Percentiles rank a stretch among this genome's conserved stretches.
Conservation (phyloP, 2,113 vertebrate species). For the Megaleporinus macrocephalus region DNA sequence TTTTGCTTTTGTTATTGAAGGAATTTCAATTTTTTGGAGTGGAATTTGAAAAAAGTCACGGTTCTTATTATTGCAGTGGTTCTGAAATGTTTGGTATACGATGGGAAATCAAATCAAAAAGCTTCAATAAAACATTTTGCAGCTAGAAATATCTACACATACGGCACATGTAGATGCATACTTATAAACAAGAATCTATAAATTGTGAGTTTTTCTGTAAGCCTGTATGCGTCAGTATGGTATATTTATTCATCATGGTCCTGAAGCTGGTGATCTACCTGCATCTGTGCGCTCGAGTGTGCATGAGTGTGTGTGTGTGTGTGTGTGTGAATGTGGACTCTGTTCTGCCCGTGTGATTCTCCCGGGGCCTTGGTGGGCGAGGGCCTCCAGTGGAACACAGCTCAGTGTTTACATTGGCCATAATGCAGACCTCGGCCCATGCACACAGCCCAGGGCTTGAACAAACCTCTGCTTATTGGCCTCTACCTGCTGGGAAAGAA, state of each 20-base stretch:
- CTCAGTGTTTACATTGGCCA: slow-evolving; percentile 78
- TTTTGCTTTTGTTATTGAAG: too few species aligned
- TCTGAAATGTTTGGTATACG: too few species aligned
- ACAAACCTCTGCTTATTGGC: slow-evolving; percentile 76
- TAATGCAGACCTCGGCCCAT: slow-evolving; percentile 54
- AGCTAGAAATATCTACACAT: too few species aligned
- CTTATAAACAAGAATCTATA: too few species aligned
- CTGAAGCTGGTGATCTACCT: slow-evolving; percentile 26
- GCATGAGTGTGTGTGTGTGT: background rate
- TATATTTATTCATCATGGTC: slow-evolving; percentile 21
- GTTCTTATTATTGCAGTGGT: too few species aligned
- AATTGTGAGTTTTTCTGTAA: too few species aligned
- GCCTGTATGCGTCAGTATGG: too few species aligned
- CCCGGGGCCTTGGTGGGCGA: slow-evolving; percentile 52
- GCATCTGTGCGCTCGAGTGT: background rate
- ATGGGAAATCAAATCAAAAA: too few species aligned
- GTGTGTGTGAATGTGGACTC: slow-evolving; percentile 75
- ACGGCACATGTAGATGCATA: too few species aligned
- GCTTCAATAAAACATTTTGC: too few species aligned
- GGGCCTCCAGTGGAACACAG: slow-evolving; percentile 62
- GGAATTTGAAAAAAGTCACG: too few species aligned
- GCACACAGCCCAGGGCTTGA: slow-evolving; percentile 62
- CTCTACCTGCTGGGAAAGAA: slow-evolving; percentile 65
- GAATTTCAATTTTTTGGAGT: too few species aligned
- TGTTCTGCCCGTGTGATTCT: slow-evolving; percentile 68